Evolutionary conservation across 2,888 invertebrate genomes (phyloP).

Genomic region (Crocallis elinguaria): DNA sequence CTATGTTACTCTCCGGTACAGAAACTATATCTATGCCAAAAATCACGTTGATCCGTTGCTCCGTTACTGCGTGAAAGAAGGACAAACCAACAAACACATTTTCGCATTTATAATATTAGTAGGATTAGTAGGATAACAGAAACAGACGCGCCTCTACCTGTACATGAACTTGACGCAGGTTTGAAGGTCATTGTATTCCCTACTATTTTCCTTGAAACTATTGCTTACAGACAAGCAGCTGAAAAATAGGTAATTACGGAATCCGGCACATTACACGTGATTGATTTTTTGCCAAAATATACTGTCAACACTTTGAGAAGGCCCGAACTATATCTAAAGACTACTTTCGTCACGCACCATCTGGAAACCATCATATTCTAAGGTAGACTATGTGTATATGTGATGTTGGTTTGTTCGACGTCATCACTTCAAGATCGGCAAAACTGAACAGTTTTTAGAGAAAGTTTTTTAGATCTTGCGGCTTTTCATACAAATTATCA

Average conservation of each 20-base stretch:
- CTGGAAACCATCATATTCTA: conserved; percentile 12
- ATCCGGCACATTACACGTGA: neutral
- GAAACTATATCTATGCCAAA: no score
- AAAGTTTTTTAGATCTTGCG: no score
- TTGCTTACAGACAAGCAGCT: neutral
- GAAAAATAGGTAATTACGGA: neutral
- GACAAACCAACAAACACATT: no score
- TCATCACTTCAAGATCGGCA: neutral
- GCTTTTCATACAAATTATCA: neutral
- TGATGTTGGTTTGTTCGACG: conserved; percentile 12
- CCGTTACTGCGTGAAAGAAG: no score
- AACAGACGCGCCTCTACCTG: no score
- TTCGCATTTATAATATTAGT: no score
- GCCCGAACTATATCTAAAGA: conserved; percentile 5
- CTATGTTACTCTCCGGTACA: no score
- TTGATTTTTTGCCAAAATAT: conserved; percentile 15
- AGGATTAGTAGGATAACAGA: no score
- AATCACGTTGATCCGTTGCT: no score
- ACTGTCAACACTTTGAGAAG: conserved; percentile 12
- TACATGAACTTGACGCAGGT: no score
- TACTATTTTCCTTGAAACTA: neutral
- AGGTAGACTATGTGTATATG: neutral
- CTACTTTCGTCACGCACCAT: conserved; percentile 16
- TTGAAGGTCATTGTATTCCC: no score
- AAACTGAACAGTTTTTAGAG: neutral